Evolutionary conservation across 2,797 vertebrate species (phyloP).

Genomic region (Sternotherus odoratus): DNA sequence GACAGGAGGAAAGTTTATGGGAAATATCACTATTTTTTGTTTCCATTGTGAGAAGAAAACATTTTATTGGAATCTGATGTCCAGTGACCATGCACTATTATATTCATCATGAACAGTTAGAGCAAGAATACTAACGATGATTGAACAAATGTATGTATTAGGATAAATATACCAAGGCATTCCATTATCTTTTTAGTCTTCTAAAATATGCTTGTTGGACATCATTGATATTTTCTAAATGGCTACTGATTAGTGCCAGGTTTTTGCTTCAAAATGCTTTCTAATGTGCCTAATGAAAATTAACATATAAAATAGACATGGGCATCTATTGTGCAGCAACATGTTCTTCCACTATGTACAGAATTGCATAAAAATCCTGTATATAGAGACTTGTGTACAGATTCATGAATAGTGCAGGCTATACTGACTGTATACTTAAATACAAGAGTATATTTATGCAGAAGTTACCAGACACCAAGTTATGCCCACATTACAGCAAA

Average conservation of each 20-base stretch:
- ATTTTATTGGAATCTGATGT: not conserved
- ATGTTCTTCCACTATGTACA: not conserved
- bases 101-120: too few relatives aligned
- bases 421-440: not conserved
- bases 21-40: not conserved
- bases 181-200: not conserved
- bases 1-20: not conserved
- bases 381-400: not conserved
- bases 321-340: not conserved
- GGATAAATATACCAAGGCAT: not conserved
- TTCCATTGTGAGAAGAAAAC: not conserved
- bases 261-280: not conserved
- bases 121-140: not conserved
- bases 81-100: not conserved
- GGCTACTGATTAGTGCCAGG: not conserved
- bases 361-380: not conserved
- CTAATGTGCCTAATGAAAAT: not conserved
- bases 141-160: not conserved
- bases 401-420: not conserved
- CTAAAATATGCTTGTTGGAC: not conserved
- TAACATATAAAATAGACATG: not conserved
- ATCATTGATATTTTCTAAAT: not conserved
- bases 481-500: not conserved
- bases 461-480: not conserved
- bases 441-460: not conserved